Conservation (phyloP, 1,140 invertebrate species). For the Daktulosphaira vitifoliae region DNA sequence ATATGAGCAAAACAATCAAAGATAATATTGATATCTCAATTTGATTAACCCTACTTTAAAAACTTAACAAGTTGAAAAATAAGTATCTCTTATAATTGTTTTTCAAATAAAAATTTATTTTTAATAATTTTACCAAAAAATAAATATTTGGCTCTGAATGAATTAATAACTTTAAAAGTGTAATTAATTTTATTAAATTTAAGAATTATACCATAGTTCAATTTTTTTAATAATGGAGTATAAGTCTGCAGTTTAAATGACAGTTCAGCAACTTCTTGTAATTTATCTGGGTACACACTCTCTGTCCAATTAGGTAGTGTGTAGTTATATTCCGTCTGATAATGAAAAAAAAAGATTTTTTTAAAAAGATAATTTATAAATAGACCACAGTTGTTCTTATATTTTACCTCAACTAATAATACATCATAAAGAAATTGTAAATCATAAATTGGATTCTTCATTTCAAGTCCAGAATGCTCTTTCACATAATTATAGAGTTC, state of each 20-base stretch:
- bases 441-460: neutral
- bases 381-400: neutral
- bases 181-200: too few species aligned
- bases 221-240: constrained; percentile 47
- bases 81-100: too few species aligned
- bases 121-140: too few species aligned
- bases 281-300: constrained; percentile 49
- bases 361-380: constrained; percentile 20
- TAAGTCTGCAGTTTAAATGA: constrained; percentile 48
- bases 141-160: too few species aligned
- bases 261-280: constrained; percentile 47
- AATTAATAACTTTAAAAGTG: too few species aligned
- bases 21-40: too few species aligned
- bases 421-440: neutral
- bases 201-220: constrained; percentile 46
- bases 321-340: constrained; percentile 54
- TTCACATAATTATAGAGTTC: constrained; percentile 12
- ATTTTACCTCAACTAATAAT: constrained; percentile 21
- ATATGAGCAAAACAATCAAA: too few species aligned
- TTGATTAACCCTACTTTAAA: too few species aligned
- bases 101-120: too few species aligned
- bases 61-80: too few species aligned
- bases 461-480: constrained; percentile 5
- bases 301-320: constrained; percentile 65
- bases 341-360: constrained; percentile 37